Evolutionary conservation across 2,888 invertebrate genomes (phyloP), one percentile per base, ranked within the genome.

Genomic region (Drosophila demipolita): DNA sequence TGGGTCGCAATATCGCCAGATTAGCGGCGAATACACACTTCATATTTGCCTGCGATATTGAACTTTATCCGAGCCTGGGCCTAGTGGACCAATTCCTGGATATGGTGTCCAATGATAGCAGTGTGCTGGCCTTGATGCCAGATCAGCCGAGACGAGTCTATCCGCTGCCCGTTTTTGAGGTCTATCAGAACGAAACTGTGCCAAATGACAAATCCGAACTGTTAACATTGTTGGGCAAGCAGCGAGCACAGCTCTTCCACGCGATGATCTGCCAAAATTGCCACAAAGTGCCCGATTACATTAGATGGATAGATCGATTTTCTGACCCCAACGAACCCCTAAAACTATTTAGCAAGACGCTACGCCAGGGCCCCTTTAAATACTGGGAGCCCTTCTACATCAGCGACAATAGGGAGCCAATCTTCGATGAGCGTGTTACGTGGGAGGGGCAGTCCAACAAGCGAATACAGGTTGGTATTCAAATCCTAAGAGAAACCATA

Each of bases 321-420:
- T 48, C 63, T 3, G 65, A 38, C 1, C 63, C 57, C 5, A 60
- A 72, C 0, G 72, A 81, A 20, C 62, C 81, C 0, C 23, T 91
- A 3, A 33, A 79, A 1, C 36, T 91, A 7, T 97, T 97, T 91
- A 95, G 96, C 91, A 95, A 96, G 17, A 96, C 96, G 1, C 96
- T 97, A 89, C 94, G 97, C 32, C 95, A 94, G 54, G 95, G 95
- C 2, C 94, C 94, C 78, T 96, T 94, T 90, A 93, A 95, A 15
- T 95, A 96, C 89, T 98, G 98, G 98, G 98, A 98, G 92, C 98
- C 98, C 1, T 97, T 98, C 88, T 98, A 96, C 91, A 96, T 98
- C 61, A 98, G 98, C 29, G 97, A 97, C 1, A 96, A 98, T 91
- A 94, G 94, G n/a, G 97, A 97, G 75, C 97, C 98, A 0, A 93